Evolutionary conservation across 2,888 invertebrate genomes (phyloP).

Genomic region (Trissolcus brochymenae): DNA sequence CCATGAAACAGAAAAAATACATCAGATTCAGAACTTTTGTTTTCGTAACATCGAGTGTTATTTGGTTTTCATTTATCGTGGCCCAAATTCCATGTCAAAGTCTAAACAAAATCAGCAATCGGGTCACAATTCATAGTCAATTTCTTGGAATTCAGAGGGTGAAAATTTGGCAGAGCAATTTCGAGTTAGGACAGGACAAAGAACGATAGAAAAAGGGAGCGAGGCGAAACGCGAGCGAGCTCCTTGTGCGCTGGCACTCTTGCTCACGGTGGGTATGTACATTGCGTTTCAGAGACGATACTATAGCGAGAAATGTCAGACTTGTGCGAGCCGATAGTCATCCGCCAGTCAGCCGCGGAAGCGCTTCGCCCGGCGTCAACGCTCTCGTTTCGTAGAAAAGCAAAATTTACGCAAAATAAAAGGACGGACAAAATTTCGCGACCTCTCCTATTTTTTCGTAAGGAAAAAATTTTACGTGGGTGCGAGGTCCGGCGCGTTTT

Average conservation of each 20-base stretch:
- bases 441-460: not conserved
- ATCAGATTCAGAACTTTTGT: too few species aligned
- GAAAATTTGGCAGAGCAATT: too few species aligned
- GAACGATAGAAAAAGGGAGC: slow-evolving; percentile 31
- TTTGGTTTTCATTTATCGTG: too few species aligned
- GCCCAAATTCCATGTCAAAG: too few species aligned
- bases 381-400: slow-evolving; percentile 15
- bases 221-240: slow-evolving; percentile 15
- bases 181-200: slow-evolving; percentile 26
- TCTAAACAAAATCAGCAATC: too few species aligned
- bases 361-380: slow-evolving; percentile 63
- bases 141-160: too few species aligned
- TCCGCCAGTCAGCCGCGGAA: slow-evolving; percentile 67
- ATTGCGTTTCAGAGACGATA: slow-evolving; percentile 53
- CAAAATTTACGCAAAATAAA: not conserved
- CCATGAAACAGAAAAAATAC: too few species aligned
- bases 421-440: slow-evolving; percentile 3
- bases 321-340: slow-evolving; percentile 63
- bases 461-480: not conserved
- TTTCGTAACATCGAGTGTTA: too few species aligned
- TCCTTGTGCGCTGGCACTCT: slow-evolving; percentile 43
- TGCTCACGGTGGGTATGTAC: slow-evolving; percentile 51
- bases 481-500: not conserved
- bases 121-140: too few species aligned
- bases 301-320: slow-evolving; percentile 57